Evolutionary conservation across 2,113 vertebrate species (phyloP).

Genomic region (Peromyscus maniculatus): DNA sequence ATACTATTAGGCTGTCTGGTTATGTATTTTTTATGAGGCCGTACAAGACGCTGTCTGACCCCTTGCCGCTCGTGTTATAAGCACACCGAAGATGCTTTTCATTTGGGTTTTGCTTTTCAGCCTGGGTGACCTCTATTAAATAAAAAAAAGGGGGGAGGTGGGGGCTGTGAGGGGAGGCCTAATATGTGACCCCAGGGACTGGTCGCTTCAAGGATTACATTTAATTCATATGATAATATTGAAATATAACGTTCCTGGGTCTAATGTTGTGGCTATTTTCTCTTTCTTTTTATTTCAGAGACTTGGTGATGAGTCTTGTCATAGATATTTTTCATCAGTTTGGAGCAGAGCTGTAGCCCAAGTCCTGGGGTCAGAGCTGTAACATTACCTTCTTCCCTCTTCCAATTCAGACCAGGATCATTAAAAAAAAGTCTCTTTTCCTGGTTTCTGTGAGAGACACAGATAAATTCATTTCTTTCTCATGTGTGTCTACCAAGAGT

Average conservation of each 20-base stretch:
- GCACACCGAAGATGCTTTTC: slow-evolving; percentile 92
- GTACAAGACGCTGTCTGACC: slow-evolving; percentile 92
- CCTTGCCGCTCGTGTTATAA: slow-evolving; percentile 90
- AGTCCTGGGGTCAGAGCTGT: slow-evolving; percentile 81
- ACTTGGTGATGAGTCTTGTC: slow-evolving; percentile 84
- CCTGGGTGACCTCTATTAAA: slow-evolving; percentile 92
- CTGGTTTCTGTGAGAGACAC: slow-evolving; percentile 78
- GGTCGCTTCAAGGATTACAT: slow-evolving; percentile 91
- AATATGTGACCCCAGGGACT: slow-evolving; percentile 90
- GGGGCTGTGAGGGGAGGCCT: slow-evolving; percentile 83
- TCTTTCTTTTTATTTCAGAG: slow-evolving; percentile 86
- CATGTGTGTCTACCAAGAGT: slow-evolving; percentile 78
- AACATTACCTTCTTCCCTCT: slow-evolving; percentile 82
- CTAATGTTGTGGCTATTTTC: slow-evolving; percentile 88
- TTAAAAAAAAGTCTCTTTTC: slow-evolving; percentile 70
- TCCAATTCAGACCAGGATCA: slow-evolving; percentile 73
- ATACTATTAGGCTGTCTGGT: slow-evolving; percentile 93
- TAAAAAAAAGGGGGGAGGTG: slow-evolving; percentile 84
- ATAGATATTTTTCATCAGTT: slow-evolving; percentile 73
- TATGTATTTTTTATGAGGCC: slow-evolving; percentile 94
- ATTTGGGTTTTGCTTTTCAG: slow-evolving; percentile 92
- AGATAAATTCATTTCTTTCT: slow-evolving; percentile 83
- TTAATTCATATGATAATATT: slow-evolving; percentile 93
- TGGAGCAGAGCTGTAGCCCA: slow-evolving; percentile 65
- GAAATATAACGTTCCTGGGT: slow-evolving; percentile 89